A percentile compares a stretch with the other conserved stretches of the same genome.
Evolutionary conservation across 2,113 vertebrate species (phyloP).

Genomic region (Gnathonemus longibarbis): DNA sequence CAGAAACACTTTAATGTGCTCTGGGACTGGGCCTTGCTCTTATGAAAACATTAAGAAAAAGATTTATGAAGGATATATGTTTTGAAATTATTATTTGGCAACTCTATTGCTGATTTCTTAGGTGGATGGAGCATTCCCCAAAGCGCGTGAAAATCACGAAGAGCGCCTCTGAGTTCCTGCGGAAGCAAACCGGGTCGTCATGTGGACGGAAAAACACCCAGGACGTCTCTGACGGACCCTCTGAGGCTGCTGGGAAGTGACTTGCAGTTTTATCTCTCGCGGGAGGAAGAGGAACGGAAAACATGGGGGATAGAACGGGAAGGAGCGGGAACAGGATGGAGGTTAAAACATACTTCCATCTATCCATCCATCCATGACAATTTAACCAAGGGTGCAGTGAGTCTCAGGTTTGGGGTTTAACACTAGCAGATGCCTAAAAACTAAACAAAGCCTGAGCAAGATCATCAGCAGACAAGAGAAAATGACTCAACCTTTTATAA

Average conservation of each 20-base stretch:
- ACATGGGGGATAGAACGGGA: neutral
- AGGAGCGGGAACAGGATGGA: neutral
- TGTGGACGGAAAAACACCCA: neutral
- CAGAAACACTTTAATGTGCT: neutral
- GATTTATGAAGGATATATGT: conserved; percentile 10
- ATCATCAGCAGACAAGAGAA: neutral
- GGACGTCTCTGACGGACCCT: neutral
- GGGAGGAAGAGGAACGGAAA: neutral
- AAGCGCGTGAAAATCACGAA: neutral
- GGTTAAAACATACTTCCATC: neutral
- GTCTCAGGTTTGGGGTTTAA: neutral
- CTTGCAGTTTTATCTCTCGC: neutral
- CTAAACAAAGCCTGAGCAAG: neutral
- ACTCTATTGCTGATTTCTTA: neutral
- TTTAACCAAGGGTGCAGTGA: neutral
- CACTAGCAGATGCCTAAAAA: neutral
- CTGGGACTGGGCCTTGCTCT: neutral
- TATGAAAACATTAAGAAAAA: conserved; percentile 11
- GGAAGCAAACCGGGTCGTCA: neutral
- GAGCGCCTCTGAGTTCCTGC: neutral
- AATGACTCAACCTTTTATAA: neutral
- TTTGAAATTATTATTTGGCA: conserved; percentile 11
- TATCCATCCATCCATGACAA: neutral
- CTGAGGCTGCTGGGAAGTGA: neutral
- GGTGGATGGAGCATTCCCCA: neutral